These are phyloP conservation scores for Phaetusa simplex DNA, from an alignment of 2,113 vertebrate species.

Conservation along the genomic window DNA sequence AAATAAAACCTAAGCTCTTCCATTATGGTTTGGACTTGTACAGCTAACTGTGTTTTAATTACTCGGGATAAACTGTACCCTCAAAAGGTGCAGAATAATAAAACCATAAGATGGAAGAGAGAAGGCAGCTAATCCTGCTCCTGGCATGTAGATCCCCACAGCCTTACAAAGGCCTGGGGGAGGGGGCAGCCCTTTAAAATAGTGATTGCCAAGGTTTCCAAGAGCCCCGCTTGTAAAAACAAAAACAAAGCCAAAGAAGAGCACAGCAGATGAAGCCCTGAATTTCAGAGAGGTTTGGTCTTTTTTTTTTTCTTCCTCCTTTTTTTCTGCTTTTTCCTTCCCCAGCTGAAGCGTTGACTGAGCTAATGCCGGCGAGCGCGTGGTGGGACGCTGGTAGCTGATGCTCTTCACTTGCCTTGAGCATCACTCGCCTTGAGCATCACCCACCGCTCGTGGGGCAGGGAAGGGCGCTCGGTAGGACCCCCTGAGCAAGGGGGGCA, in stretches of 20 bases:
- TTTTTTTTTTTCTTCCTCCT: background rate
- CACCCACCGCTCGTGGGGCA: background rate
- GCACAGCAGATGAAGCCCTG: background rate
- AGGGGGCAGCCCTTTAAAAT: slow-evolving; percentile 13
- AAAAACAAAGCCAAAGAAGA: slow-evolving; percentile 39
- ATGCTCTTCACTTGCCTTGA: background rate
- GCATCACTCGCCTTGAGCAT: background rate
- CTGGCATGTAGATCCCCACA: slow-evolving; percentile 31
- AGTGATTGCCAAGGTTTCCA: slow-evolving; percentile 60
- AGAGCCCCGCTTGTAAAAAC: slow-evolving; percentile 43
- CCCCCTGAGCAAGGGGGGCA: background rate
- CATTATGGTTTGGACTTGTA: slow-evolving; percentile 9
- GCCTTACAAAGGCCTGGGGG: slow-evolving; percentile 52
- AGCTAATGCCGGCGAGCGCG: background rate
- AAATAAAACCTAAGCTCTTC: slow-evolving; percentile 26
- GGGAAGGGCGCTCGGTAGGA: background rate
- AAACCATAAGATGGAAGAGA: slow-evolving; percentile 45
- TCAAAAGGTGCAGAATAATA: slow-evolving; percentile 56
- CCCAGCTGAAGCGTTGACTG: background rate
- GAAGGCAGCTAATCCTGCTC: slow-evolving; percentile 59
- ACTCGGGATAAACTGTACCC: slow-evolving; percentile 53
- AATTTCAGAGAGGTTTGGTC: background rate
- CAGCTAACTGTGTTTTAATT: slow-evolving; percentile 58
- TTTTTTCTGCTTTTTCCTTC: background rate
- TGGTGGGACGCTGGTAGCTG: background rate